Percentiles rank a stretch among this genome's conserved stretches.
Evolutionary conservation across 2,797 vertebrate genomes (phyloP).

Genomic region (Takifugu ocellatus): DNA sequence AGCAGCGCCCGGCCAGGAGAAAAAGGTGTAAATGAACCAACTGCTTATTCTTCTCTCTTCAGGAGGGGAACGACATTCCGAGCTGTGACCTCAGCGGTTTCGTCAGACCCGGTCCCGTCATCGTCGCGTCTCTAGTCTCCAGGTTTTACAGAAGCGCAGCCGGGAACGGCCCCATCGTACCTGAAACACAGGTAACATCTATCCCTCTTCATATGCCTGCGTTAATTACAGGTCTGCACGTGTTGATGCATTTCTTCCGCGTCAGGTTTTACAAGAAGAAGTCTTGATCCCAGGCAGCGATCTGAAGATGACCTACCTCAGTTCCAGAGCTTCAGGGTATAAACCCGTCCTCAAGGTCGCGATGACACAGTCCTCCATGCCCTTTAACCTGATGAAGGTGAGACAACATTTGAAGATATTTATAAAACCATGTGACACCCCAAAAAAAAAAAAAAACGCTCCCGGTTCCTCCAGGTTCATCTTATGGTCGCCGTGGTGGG

Average conservation of each 20-base stretch:
- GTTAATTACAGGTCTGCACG: no score
- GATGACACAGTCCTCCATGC: conserved; percentile 92
- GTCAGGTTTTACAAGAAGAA: conserved; percentile 93
- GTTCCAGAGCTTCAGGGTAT: conserved; percentile 92
- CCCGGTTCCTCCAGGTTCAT: conserved; percentile 76
- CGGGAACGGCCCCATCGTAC: conserved; percentile 91
- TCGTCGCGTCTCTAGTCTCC: conserved; percentile 90
- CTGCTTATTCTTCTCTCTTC: background rate
- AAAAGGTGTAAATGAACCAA: background rate
- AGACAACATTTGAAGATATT: background rate
- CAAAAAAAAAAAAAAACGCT: background rate
- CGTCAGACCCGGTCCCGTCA: conserved; percentile 88
- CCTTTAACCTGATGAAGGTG: conserved; percentile 96
- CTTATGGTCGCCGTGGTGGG: conserved; percentile 98
- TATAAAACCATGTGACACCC: background rate
- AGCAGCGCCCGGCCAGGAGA: background rate
- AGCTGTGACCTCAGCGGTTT: conserved; percentile 97
- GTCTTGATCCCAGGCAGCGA: conserved; percentile 93
- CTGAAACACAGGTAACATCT: conserved; percentile 90
- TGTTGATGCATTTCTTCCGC: no score
- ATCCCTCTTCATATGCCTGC: no score
- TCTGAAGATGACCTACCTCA: conserved; percentile 89
- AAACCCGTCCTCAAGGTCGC: conserved; percentile 95
- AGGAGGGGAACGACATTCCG: conserved; percentile 96
- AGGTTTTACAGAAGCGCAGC: conserved; percentile 87